Base-by-base conservation (phyloP, 2,113 vertebrate genomes). In the Marmota monax region DNA sequence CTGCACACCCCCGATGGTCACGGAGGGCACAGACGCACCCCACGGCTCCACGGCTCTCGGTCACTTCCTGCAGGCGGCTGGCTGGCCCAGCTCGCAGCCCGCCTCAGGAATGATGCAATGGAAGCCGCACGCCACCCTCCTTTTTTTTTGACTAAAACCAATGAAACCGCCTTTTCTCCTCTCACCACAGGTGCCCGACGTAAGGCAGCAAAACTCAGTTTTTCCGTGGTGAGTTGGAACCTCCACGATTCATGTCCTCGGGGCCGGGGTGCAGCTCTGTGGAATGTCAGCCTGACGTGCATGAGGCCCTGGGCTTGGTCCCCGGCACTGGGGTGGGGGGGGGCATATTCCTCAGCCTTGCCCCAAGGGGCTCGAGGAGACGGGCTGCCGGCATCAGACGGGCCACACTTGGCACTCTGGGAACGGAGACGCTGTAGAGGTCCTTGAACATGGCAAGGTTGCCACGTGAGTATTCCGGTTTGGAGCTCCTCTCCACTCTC, bases 1-100 rank as follows among this genome's bases (percentile, higher is more conserved):
- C 25, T 0, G 4, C n/a, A 42, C 13, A 63, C 2, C 13, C 22
- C 6, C 1, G 1, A 39, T 16, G 42, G n/a, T 4, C 4, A 48
- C 82, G 32, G 74, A 65, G 69, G 29, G n/a, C 5, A 9, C 39
- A 32, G 56, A 17, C 32, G 53, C 34, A 42, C 37, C 48, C 8
- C 1, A 4, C 0, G 12, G 22, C 58, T 29, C 14, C 5, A 22
- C 53, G 92, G 34, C 65, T 39, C 56, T 74, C 48, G 12, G 39
- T 48, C 70, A 39, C 86, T n/a, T 86, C 42, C 29, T 1, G 20
- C 53, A 67, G 56, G 70, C 29, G 32, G 13, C 9, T 0, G 48
- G 22, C 78, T 17, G 27, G 48, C 78, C 25, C 7, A 42, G 63
- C 48, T 53, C 48, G 32, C 94, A 84, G 34, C 76, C 56, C 10